phyloP scores from a whole-genome alignment of 2,888 invertebrate species.

The Monoplex corrugatus region DNA sequence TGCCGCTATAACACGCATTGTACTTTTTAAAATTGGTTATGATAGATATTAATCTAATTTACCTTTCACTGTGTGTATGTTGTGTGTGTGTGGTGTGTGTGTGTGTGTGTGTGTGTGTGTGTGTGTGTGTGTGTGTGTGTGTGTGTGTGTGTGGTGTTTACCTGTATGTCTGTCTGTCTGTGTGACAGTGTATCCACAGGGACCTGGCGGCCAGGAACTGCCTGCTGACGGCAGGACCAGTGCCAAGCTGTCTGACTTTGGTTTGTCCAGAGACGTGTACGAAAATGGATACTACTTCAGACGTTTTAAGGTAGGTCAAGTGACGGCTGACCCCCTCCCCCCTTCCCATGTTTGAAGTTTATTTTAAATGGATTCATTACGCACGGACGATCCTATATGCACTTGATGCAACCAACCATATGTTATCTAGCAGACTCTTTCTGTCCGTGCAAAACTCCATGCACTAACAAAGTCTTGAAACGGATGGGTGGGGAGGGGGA shows the following conservation, averaged over 20 bases:
- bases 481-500: no score
- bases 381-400: no score
- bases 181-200: conserved; percentile 65
- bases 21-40: no score
- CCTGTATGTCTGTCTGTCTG: neutral
- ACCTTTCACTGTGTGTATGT: neutral
- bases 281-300: conserved; percentile 71
- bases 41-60: no score
- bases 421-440: no score
- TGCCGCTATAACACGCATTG: no score
- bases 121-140: neutral
- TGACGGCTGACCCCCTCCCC: no score
- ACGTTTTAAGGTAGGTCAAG: conserved; percentile 63
- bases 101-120: neutral
- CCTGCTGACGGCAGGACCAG: conserved; percentile 61
- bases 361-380: no score
- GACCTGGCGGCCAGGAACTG: conserved; percentile 72
- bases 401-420: no score
- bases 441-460: no score
- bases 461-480: no score
- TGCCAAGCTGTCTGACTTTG: conserved; percentile 72
- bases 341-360: no score
- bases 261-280: conserved; percentile 70
- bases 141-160: neutral
- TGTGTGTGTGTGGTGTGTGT: neutral